Base-by-base conservation (phyloP, 1,140 invertebrate species). In the Lordiphosa stackelbergi region DNA sequence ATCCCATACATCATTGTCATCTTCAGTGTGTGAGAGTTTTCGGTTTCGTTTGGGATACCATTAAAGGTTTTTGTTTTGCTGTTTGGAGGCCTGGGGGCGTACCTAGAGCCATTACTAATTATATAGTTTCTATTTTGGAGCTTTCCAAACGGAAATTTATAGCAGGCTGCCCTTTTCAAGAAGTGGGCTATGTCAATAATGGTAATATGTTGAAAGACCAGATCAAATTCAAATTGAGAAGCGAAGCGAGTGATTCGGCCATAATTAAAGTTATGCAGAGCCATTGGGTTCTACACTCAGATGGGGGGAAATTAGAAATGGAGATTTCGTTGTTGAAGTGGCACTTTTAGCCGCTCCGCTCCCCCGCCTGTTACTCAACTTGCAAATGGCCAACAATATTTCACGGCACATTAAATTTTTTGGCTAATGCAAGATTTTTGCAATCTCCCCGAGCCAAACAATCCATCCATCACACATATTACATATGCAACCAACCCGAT, bases 1-100 rank as follows among this genome's bases (percentile, higher is more conserved):
- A 71, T 69, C 69, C 65, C 69, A 71, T 71, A 71, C 53, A 69
- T 71, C 69, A 71, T 71, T 71, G 69, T 71, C 69, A 59, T 58
- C 65, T 69, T 71, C 69, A 71, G 12, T 58, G 63, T 70, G 63
- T 62, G 65, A 64, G 69, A 69, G 69, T 69, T 71, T 70, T 71
- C 69, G 68, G 65, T 71, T 69, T 71, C 69, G 65, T 71, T 71
- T 69, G 49, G 16, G 11, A 24, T 38, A 22, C 53, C 42, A 63
- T 56, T 56, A 16, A 42, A 31, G 24, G 11, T 48, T 36, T 24
- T 43, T 38, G 40, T 55, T 34, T 54, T 47, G 51, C 28, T 10
- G 22, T 35, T 24, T 8, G 31, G 19, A 68, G 64, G 64, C 64
- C 68, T 68, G 49, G 37, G 58, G 64, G 58, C 68, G 64, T 70